Evolutionary conservation across 2,113 vertebrate species (phyloP).

Genomic region (Cyprinodon brontotheroides): DNA sequence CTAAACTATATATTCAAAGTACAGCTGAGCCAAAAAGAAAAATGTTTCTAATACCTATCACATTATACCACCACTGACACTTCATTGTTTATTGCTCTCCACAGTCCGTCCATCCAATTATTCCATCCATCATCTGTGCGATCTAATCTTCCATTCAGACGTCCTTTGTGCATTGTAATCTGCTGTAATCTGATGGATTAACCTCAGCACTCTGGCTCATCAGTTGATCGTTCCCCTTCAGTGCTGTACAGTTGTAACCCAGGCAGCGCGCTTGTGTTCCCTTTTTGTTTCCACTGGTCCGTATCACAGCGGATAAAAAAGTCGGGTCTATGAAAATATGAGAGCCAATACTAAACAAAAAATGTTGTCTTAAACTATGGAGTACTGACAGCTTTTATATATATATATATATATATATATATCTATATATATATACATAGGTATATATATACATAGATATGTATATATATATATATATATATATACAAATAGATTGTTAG

Average conservation of each 20-base stretch:
- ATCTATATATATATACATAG: too few relatives aligned
- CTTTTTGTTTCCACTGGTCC: neutral
- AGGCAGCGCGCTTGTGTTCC: constrained; percentile 21
- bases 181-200: constrained; percentile 75
- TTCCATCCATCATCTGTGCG: constrained; percentile 48
- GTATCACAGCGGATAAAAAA: neutral
- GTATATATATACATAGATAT: too few relatives aligned
- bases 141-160: constrained; percentile 57
- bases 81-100: constrained; percentile 41
- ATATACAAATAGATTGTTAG: too few relatives aligned
- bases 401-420: too few relatives aligned
- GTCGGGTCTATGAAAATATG: neutral
- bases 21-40: constrained; percentile 10
- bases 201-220: constrained; percentile 63
- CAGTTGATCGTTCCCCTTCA: constrained; percentile 40
- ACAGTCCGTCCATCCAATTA: constrained; percentile 44
- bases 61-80: constrained; percentile 42
- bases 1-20: neutral
- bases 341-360: too few relatives aligned
- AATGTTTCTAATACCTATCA: constrained; percentile 9
- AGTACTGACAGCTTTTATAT: too few relatives aligned
- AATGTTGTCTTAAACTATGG: too few relatives aligned
- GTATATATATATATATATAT: too few relatives aligned
- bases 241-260: constrained; percentile 11
- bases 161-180: constrained; percentile 65